A percentile compares a stretch with the other conserved stretches of the same genome.
These are phyloP conservation scores for Pomacea canaliculata DNA, from an alignment of 2,888 invertebrate genomes.

Conservation along the genomic window DNA sequence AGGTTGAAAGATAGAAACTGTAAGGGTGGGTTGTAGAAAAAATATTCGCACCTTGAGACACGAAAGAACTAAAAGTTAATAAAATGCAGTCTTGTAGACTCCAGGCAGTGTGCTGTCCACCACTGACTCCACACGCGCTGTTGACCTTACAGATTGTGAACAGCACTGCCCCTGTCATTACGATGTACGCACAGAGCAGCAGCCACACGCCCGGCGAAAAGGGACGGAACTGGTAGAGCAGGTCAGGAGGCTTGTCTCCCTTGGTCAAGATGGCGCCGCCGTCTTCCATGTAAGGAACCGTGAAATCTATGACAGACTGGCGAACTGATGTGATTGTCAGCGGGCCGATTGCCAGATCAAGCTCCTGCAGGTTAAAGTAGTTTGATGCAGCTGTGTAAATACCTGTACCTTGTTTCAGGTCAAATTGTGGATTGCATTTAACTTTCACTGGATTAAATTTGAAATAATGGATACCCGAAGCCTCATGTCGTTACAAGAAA, in stretches of 20 bases:
- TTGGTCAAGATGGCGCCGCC: conserved; percentile 52
- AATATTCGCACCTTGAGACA: background rate
- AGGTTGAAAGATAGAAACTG: too few relatives aligned
- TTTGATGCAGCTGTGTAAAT: too few relatives aligned
- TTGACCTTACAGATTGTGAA: background rate
- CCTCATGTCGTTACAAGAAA: too few relatives aligned
- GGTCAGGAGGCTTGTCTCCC: conserved; percentile 36
- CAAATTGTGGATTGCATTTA: too few relatives aligned
- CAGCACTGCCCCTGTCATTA: conserved; percentile 18
- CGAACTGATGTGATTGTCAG: conserved; percentile 50
- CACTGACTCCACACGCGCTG: background rate
- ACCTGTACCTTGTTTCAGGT: too few relatives aligned
- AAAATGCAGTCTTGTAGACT: background rate
- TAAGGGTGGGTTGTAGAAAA: too few relatives aligned
- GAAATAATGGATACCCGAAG: too few relatives aligned
- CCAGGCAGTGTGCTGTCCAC: background rate
- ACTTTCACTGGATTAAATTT: too few relatives aligned
- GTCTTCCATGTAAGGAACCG: conserved; percentile 51
- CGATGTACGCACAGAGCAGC: background rate
- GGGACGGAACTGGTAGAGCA: conserved; percentile 49
- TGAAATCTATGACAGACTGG: conserved; percentile 50
- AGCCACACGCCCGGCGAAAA: conserved; percentile 29
- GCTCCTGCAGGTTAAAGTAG: conserved; percentile 35
- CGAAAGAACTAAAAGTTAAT: background rate
- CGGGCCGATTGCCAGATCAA: conserved; percentile 51